A percentile compares a stretch with the other conserved stretches of the same genome.
Conservation (phyloP, 1,140 invertebrate species). For the Batillaria attramentaria region DNA sequence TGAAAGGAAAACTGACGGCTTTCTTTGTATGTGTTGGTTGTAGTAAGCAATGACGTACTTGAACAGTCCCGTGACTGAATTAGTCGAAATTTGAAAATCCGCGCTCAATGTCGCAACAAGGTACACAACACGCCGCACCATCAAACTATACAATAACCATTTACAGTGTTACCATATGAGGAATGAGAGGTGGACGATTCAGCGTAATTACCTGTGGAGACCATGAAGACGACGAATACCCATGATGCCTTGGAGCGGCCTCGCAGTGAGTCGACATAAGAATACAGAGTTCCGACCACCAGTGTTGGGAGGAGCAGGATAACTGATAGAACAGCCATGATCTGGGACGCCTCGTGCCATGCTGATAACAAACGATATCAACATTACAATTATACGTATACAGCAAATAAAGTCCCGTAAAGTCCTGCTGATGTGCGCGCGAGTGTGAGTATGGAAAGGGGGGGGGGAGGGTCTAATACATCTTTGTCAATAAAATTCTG, state of each 20-base stretch:
- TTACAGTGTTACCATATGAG: neutral
- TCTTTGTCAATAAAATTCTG: neutral
- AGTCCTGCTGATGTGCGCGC: neutral
- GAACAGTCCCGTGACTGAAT: too few species aligned
- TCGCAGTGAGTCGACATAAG: neutral
- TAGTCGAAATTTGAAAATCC: too few species aligned
- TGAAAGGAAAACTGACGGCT: too few species aligned
- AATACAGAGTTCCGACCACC: neutral
- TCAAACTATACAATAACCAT: neutral
- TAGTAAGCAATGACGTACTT: too few species aligned
- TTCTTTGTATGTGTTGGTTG: too few species aligned
- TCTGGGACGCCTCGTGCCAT: slow-evolving; percentile 21
- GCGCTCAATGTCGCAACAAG: neutral
- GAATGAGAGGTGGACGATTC: neutral
- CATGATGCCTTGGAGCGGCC: slow-evolving; percentile 13
- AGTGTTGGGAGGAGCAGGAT: slow-evolving; percentile 1
- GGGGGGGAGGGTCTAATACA: too few species aligned
- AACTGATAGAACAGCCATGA: neutral
- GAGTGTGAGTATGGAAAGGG: too few species aligned
- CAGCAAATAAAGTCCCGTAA: neutral
- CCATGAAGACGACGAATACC: neutral
- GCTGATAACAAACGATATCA: neutral
- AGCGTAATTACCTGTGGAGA: neutral
- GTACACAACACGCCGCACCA: neutral
- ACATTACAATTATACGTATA: neutral